phyloP scores from a whole-genome alignment of 2,888 invertebrate genomes.

The Drosophila anomalipes region DNA sequence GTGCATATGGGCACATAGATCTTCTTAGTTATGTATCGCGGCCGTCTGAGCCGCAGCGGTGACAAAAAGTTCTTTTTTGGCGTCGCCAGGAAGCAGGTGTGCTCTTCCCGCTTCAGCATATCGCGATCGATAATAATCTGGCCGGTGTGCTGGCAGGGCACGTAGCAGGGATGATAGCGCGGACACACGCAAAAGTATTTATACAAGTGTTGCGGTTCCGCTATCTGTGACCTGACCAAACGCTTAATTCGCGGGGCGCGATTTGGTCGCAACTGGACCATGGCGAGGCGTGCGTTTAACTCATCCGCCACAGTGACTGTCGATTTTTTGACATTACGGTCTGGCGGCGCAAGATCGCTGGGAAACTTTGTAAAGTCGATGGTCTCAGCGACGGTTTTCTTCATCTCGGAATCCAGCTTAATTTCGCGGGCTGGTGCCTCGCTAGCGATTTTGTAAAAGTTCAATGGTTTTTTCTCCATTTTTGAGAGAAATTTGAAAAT shows the following conservation, averaged over 20 bases:
- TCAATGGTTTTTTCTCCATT: slow-evolving; percentile 59
- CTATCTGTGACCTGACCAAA: slow-evolving; percentile 56
- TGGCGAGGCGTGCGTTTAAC: slow-evolving; percentile 69
- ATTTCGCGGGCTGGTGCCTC: slow-evolving; percentile 53
- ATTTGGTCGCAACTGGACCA: slow-evolving; percentile 72
- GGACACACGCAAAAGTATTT: slow-evolving; percentile 77
- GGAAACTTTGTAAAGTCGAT: slow-evolving; percentile 43
- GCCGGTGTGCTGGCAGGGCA: slow-evolving; percentile 81
- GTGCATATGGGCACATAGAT: slow-evolving; percentile 81
- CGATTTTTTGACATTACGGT: slow-evolving; percentile 29
- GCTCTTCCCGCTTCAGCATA: slow-evolving; percentile 81
- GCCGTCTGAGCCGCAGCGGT: slow-evolving; percentile 44
- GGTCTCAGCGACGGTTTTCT: slow-evolving; percentile 27
- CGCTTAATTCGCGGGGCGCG: slow-evolving; percentile 75
- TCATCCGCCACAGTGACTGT: slow-evolving; percentile 77
- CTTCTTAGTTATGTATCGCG: slow-evolving; percentile 66
- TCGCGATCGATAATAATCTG: slow-evolving; percentile 83
- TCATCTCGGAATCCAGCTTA: slow-evolving; percentile 44
- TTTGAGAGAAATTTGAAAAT: slow-evolving; percentile 5
- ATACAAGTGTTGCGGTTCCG: slow-evolving; percentile 62
- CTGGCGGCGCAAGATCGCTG: slow-evolving; percentile 28
- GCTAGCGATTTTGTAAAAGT: slow-evolving; percentile 53
- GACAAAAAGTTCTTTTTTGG: slow-evolving; percentile 77
- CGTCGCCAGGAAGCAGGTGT: slow-evolving; percentile 80
- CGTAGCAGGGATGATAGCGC: slow-evolving; percentile 70